Evolutionary conservation across 2,888 invertebrate species (phyloP).

Genomic region (Helleia helle): DNA sequence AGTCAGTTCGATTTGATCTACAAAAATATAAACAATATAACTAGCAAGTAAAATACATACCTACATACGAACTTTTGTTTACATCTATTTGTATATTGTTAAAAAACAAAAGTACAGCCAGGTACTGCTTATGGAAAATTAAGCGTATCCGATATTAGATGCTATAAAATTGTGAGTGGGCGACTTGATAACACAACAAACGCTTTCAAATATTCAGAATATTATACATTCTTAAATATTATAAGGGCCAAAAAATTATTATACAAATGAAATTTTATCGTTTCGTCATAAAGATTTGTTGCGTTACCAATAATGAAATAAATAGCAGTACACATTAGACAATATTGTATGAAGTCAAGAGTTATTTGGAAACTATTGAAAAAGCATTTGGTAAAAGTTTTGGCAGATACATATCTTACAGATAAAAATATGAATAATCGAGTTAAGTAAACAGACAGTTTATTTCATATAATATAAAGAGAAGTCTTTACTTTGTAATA

Average conservation of each 20-base stretch:
- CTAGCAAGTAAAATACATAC: constrained; percentile 45
- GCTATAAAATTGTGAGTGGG: neutral
- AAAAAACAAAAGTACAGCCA: constrained; percentile 56
- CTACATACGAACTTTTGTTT: constrained; percentile 44
- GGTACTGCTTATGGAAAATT: constrained; percentile 59
- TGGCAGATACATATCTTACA: no score
- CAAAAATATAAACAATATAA: constrained; percentile 57
- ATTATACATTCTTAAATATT: no score
- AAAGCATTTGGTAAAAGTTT: constrained; percentile 9
- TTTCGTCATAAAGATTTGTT: no score
- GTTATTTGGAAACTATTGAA: constrained; percentile 3
- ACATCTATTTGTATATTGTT: constrained; percentile 55
- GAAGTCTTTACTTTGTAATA: no score
- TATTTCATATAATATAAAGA: no score
- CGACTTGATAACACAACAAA: constrained; percentile 1
- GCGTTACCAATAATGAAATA: no score
- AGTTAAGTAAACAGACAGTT: no score
- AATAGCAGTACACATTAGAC: constrained; percentile 1
- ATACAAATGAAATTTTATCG: no score
- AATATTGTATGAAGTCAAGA: neutral
- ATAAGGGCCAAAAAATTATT: no score
- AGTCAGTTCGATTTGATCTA: constrained; percentile 65
- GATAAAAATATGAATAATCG: no score
- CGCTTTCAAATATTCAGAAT: neutral
- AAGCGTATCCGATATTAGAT: constrained; percentile 51